Base-by-base conservation (phyloP, 2,888 invertebrate genomes). In the Nudaria mundana region DNA sequence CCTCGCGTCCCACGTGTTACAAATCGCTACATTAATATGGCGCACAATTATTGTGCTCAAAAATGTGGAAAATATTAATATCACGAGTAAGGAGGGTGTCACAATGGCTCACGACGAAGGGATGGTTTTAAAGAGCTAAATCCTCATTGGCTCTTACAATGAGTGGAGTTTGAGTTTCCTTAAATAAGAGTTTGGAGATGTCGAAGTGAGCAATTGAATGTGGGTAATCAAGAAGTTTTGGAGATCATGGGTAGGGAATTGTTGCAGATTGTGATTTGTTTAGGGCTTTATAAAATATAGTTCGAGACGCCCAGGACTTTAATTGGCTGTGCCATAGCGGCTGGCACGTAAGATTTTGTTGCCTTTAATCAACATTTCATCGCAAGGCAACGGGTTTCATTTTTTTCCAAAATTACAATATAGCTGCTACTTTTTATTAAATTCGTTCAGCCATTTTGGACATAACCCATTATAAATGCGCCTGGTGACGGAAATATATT, bases 21-120 rank as follows among this genome's bases (percentile, higher is more conserved):
- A 37, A 44, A 57, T 66, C 38, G 73, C 62, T 69, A 76, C 71
- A 79, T 79, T 81, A 84, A 84, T 85, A 83, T 75, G 59, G 52
- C 63, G 55, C 65, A 83, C 84, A 85, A 83, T 87, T 85, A 85
- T 66, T 59, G 69, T 66, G 82, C 49, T 66, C 80, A 80, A 65
- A 71, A 71, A 68, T 66, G 76, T 76, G 82, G 79, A 79, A 85
- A 77, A 82, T 84, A 85, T 85, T 81, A 78, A 81, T 76, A 76
- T 74, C 56, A 8, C 20, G 20, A 20, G 20, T 20, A 67, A 65
- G 75, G 76, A 66, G 77, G 76, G 77, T 63, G 68, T 56, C 48
- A 75, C 69, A 76, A 77, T 69, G 63, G 70, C 73, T 71, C 67
- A 69, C 71, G 63, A 63, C 40, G 55, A 43, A 43, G 50, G 59